phyloP scores from a whole-genome alignment of 2,113 vertebrate species.

The Callaeas wilsoni region DNA sequence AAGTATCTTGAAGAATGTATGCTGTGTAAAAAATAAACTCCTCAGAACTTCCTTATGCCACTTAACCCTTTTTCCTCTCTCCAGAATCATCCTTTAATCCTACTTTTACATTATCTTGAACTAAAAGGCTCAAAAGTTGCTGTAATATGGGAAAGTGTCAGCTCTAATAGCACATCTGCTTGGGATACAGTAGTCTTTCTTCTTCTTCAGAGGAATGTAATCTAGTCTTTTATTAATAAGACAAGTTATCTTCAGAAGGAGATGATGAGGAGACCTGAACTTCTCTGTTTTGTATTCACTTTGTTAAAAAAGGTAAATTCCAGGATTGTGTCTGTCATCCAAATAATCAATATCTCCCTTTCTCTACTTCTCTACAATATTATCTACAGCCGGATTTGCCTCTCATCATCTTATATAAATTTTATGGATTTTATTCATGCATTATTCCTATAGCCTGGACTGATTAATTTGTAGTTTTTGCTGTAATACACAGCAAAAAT shows the following conservation, averaged over 20 bases:
- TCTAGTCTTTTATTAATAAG: constrained; percentile 5
- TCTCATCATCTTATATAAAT: not conserved
- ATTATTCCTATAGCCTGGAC: not conserved
- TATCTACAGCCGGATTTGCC: not conserved
- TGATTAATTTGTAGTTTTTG: not conserved
- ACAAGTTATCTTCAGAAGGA: not conserved
- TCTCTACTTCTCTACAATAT: not conserved
- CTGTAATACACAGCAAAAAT: not conserved
- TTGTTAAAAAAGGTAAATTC: not conserved
- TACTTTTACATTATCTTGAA: not conserved
- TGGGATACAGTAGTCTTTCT: not conserved
- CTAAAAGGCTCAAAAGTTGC: not conserved
- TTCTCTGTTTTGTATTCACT: not conserved
- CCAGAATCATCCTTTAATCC: not conserved
- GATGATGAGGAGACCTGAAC: not conserved
- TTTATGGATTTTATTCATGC: not conserved
- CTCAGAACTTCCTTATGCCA: not conserved
- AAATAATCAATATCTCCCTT: not conserved
- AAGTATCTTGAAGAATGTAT: not conserved
- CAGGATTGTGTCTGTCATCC: not conserved
- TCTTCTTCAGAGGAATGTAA: not conserved
- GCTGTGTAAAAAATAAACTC: not conserved
- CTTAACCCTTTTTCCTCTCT: not conserved
- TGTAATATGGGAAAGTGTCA: not conserved
- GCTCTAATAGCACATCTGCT: not conserved